phyloP scores from a whole-genome alignment of 2,113 vertebrate species.

The Ciconia stormi region DNA sequence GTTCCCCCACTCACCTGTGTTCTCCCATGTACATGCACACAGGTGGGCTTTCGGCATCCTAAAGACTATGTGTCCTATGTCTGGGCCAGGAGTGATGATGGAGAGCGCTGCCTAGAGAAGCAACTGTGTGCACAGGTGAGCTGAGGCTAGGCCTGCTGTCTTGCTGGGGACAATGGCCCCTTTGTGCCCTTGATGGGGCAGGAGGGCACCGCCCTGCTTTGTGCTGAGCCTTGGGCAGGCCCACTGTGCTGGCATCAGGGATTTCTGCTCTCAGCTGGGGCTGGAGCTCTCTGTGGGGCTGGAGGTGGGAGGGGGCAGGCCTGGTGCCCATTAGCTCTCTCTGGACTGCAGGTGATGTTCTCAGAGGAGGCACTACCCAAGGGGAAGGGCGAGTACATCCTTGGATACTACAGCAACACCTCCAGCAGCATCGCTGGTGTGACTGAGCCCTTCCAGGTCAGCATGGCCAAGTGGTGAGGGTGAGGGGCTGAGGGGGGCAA shows the following conservation, averaged over 20 bases:
- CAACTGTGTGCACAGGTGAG: conserved; percentile 50
- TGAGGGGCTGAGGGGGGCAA: background rate
- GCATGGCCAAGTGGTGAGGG: background rate
- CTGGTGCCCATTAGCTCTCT: background rate
- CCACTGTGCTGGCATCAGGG: background rate
- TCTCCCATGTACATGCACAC: background rate
- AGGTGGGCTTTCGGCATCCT: conserved; percentile 96
- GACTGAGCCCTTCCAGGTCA: conserved; percentile 95
- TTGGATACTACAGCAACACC: conserved; percentile 92
- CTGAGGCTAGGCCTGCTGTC: background rate
- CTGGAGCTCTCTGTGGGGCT: background rate
- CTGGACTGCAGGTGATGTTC: conserved; percentile 83
- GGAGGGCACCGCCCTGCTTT: background rate
- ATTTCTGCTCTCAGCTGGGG: background rate
- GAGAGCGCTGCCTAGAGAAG: conserved; percentile 72
- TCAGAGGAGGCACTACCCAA: conserved; percentile 89
- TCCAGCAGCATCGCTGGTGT: conserved; percentile 87
- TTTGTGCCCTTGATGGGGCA: background rate
- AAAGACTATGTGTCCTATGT: conserved; percentile 94
- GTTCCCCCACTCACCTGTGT: background rate
- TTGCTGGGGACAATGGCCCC: background rate
- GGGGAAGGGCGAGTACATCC: conserved; percentile 90
- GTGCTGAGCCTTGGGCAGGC: background rate
- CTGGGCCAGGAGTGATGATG: conserved; percentile 91
- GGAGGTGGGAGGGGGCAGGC: background rate